Base-by-base conservation (phyloP, 2,113 vertebrate species). In the Callipepla squamata region DNA sequence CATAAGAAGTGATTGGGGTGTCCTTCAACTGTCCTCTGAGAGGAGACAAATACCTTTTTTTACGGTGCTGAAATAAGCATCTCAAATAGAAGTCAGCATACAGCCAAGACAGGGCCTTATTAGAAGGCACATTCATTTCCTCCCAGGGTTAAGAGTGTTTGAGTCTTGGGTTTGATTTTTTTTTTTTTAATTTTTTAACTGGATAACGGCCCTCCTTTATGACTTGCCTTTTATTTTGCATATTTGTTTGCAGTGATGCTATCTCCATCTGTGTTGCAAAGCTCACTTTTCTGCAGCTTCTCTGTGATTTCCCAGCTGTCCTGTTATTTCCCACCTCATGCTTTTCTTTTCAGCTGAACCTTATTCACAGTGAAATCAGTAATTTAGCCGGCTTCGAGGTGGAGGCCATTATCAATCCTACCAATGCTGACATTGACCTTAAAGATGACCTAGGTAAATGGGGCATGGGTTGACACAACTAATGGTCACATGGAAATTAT, bases 341-440 rank as follows among this genome's bases (percentile, higher is more conserved):
- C 98, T 98, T 98, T 98, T 98, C 98, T 98, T 98, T 97, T 97
- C 99, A 99, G 99, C 99, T 99, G 98, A 99, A 99, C 98, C 99
- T 99, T 96, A 99, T 99, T 98, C 99, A 99, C 99, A 99, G 99
- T 98, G 99, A 99, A 98, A 99, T 99, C 98, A 99, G 98, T 98
- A 99, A 99, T 99, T 99, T 99, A 99, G 99, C 99, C 98, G 98
- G 99, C 98, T 99, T 99, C 98, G 99, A 99, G 98, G 99, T 99
- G 99, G 99, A 99, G 98, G 99, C 99, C 98, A 99, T 99, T 98
- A 99, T 99, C 98, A 99, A 99, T 98, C 99, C 99, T 95, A 99
- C 98, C 98, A 99, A 98, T 98, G 99, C 99, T 98, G 99, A 99
- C 98, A 99, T 99, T 98, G 99, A 99, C 97, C 99, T 99, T 98